Evolutionary conservation across 2,888 invertebrate species (phyloP).

Genomic region (Antheraea yamamai): DNA sequence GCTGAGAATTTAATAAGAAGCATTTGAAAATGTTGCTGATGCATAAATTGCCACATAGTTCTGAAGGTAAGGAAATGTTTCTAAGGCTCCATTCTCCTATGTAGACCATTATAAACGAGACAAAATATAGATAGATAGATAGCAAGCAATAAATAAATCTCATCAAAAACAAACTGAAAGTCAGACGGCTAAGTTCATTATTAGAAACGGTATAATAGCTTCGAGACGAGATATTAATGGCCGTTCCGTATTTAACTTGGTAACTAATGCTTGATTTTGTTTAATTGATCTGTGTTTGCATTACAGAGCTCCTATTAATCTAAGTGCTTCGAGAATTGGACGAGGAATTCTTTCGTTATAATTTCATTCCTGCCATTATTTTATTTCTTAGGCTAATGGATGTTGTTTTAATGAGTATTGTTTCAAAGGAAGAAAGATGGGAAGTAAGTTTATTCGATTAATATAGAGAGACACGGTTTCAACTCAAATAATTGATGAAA

Average conservation of each 20-base stretch:
- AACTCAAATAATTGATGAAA: neutral
- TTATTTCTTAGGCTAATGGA: slow-evolving; percentile 1
- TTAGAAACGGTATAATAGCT: slow-evolving; percentile 1
- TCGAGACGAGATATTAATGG: slow-evolving; percentile 4
- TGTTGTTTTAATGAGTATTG: slow-evolving; percentile 5
- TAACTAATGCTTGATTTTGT: slow-evolving; percentile 4
- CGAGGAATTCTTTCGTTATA: neutral
- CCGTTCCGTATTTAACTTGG: neutral
- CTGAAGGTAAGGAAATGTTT: too few species aligned
- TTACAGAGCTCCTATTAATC: slow-evolving; percentile 3
- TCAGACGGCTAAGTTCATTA: neutral
- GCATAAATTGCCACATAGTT: too few species aligned
- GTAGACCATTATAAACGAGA: neutral
- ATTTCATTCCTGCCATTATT: slow-evolving; percentile 1
- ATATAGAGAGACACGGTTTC: neutral
- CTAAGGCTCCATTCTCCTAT: neutral
- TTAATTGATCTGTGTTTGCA: slow-evolving; percentile 10
- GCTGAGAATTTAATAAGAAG: too few species aligned
- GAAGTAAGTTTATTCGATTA: neutral
- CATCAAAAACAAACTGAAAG: neutral
- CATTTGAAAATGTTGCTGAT: too few species aligned
- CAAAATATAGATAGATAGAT: neutral
- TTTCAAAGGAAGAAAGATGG: neutral
- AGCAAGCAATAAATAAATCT: neutral
- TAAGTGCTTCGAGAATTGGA: slow-evolving; percentile 9